Percentiles rank a stretch among this genome's conserved stretches.
These are phyloP conservation scores for Pseudanteris insignis DNA, from an alignment of 2,888 invertebrate genomes.

Conservation along the genomic window DNA sequence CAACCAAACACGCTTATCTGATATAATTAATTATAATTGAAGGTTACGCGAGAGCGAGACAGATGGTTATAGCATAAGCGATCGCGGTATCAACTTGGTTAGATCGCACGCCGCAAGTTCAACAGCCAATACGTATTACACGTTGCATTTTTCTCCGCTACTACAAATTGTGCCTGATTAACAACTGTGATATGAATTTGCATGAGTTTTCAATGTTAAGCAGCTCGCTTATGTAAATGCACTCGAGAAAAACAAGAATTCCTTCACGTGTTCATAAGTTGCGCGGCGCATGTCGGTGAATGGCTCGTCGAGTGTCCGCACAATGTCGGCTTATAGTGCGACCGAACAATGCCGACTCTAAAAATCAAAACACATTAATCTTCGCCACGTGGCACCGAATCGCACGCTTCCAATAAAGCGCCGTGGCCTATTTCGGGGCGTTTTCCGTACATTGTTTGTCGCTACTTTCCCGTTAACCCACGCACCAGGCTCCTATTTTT, in stretches of 20 bases:
- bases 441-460: slow-evolving; percentile 36
- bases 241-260: slow-evolving; percentile 33
- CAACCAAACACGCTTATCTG: too few relatives aligned
- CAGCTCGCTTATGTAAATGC: slow-evolving; percentile 34
- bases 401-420: slow-evolving; percentile 60
- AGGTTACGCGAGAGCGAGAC: neutral
- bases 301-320: slow-evolving; percentile 40
- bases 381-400: slow-evolving; percentile 63
- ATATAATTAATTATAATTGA: slow-evolving; percentile 9
- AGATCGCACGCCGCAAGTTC: too few relatives aligned
- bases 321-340: slow-evolving; percentile 52
- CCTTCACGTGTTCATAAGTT: slow-evolving; percentile 39
- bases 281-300: slow-evolving; percentile 28
- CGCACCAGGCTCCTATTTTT: slow-evolving; percentile 39
- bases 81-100: too few relatives aligned
- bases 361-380: slow-evolving; percentile 67
- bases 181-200: slow-evolving; percentile 17
- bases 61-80: too few relatives aligned
- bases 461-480: slow-evolving; percentile 31
- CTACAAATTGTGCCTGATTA: too few relatives aligned
- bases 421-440: slow-evolving; percentile 44
- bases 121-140: too few relatives aligned
- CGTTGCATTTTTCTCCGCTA: too few relatives aligned
- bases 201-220: slow-evolving; percentile 42
- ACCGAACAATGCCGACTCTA: slow-evolving; percentile 62